phyloP scores from a whole-genome alignment of 2,113 vertebrate species.

The Oophaga pumilio region DNA sequence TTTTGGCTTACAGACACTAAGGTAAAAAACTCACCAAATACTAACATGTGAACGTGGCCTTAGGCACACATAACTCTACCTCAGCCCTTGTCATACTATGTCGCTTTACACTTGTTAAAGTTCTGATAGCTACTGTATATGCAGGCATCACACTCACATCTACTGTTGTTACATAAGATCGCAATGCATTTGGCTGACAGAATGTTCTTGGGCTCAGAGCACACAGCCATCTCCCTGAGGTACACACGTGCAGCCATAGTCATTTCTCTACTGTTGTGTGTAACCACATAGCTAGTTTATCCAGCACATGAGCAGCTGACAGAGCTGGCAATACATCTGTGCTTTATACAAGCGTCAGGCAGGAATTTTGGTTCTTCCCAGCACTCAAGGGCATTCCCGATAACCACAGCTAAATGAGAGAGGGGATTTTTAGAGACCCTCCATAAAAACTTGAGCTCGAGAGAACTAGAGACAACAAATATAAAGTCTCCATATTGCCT shows the following conservation, averaged over 20 bases:
- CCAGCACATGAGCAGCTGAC: neutral
- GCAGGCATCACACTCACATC: neutral
- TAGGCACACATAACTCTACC: too few relatives aligned
- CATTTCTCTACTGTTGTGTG: neutral
- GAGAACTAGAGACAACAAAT: neutral
- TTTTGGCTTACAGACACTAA: too few relatives aligned
- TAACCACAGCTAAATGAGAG: neutral
- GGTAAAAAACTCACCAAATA: too few relatives aligned
- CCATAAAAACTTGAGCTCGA: neutral
- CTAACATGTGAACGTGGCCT: too few relatives aligned
- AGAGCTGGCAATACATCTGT: neutral
- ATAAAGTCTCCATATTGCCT: too few relatives aligned
- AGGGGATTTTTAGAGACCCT: neutral
- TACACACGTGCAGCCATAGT: neutral
- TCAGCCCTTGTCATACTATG: too few relatives aligned
- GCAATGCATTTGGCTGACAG: neutral
- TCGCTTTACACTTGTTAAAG: neutral
- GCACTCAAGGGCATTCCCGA: neutral
- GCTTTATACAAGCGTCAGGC: neutral
- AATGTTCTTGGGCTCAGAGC: constrained; percentile 18
- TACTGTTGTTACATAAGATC: neutral
- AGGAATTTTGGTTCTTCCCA: neutral
- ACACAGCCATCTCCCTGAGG: neutral
- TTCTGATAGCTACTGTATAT: neutral
- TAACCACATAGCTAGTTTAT: constrained; percentile 34